phyloP scores from a whole-genome alignment of 2,888 invertebrate genomes.

The Tetanocera ferruginea region DNA sequence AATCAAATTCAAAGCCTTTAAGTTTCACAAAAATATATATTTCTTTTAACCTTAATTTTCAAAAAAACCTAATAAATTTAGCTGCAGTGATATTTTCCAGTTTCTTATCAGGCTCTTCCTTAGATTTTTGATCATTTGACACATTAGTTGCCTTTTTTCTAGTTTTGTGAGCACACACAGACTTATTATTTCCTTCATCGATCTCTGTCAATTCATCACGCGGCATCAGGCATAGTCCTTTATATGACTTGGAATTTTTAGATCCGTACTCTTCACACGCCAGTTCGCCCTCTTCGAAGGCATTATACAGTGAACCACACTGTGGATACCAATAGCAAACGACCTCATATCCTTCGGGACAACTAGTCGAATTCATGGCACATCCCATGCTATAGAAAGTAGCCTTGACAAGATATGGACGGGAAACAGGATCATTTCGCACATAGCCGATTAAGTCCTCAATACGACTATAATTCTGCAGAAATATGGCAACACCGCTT shows the following conservation, averaged over 20 bases:
- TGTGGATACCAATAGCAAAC: slow-evolving; percentile 26
- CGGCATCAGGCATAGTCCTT: not conserved
- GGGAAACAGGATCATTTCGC: not conserved
- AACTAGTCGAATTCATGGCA: not conserved
- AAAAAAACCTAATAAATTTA: no score
- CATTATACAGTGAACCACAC: slow-evolving; percentile 17
- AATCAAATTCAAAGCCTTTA: not conserved
- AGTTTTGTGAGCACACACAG: not conserved
- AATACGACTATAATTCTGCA: not conserved
- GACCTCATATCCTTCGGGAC: not conserved
- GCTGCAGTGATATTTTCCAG: not conserved
- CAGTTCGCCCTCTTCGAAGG: slow-evolving; percentile 2
- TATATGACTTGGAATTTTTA: not conserved
- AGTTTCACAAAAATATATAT: no score
- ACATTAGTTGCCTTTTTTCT: not conserved
- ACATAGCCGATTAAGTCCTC: not conserved
- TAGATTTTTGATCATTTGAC: not conserved
- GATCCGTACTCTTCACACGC: not conserved
- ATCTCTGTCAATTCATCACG: not conserved
- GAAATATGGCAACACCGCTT: not conserved
- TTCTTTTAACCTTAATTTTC: no score
- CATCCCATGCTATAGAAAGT: slow-evolving; percentile 15
- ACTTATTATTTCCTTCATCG: not conserved
- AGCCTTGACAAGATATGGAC: slow-evolving; percentile 12
- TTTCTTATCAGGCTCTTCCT: not conserved